Conservation (phyloP, 1,140 invertebrate genomes). For the Pararge aegeria region DNA sequence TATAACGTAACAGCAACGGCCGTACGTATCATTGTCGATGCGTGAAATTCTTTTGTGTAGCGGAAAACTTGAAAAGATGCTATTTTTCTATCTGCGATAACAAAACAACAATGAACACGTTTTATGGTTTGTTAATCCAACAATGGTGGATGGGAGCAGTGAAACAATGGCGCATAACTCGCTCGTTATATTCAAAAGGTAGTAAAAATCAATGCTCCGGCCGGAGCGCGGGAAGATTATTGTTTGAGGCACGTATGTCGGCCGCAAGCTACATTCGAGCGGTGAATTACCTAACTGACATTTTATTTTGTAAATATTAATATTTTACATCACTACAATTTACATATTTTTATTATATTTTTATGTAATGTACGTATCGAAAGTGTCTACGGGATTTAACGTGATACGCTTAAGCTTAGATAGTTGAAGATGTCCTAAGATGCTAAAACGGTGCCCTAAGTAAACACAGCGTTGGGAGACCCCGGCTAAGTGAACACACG, state of each 20-base stretch:
- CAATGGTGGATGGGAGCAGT: neutral
- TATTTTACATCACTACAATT: too few species aligned
- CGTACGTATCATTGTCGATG: too few species aligned
- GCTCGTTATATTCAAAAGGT: constrained; percentile 6
- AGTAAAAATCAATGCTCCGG: constrained; percentile 7
- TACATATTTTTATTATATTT: too few species aligned
- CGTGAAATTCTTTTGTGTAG: neutral
- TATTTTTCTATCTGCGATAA: neutral
- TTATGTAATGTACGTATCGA: too few species aligned
- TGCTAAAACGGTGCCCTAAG: too few species aligned
- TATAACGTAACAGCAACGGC: too few species aligned
- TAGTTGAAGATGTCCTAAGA: too few species aligned
- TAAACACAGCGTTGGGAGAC: too few species aligned
- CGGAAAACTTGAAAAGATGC: neutral
- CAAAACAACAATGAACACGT: neutral
- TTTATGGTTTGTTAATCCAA: constrained; percentile 7
- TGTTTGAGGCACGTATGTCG: constrained; percentile 4
- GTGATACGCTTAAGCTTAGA: too few species aligned
- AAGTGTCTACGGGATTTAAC: too few species aligned
- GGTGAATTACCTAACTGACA: neutral
- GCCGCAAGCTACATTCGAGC: neutral
- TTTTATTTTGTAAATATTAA: neutral
- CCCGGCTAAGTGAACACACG: too few species aligned
- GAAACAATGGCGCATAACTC: constrained; percentile 5
- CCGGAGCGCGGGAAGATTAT: constrained; percentile 2